phyloP scores from a whole-genome alignment of 2,888 invertebrate species.

The Eucriotettix oculatus region DNA sequence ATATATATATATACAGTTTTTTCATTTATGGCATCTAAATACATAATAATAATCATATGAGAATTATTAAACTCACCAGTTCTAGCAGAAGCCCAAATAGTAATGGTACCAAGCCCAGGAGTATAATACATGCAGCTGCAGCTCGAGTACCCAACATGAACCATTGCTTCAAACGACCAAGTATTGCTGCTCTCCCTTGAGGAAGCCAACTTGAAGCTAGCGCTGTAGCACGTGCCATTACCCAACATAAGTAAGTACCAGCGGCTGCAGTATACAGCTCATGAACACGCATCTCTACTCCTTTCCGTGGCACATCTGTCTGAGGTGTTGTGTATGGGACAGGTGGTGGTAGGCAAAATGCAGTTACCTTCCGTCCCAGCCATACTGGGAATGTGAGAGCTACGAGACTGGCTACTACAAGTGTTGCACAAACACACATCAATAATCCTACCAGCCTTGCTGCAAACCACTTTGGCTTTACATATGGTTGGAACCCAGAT shows the following conservation, averaged over 20 bases:
- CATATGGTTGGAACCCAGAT: conserved; percentile 80
- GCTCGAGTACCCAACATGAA: conserved; percentile 49
- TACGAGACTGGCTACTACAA: conserved; percentile 68
- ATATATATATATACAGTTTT: too few relatives aligned
- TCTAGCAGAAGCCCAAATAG: conserved; percentile 85
- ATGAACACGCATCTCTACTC: conserved; percentile 49
- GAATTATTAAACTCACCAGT: conserved; percentile 34
- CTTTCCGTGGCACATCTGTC: neutral
- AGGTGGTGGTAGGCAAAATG: conserved; percentile 47
- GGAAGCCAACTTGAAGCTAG: conserved; percentile 78
- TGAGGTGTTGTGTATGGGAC: conserved; percentile 2
- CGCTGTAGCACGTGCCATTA: conserved; percentile 65
- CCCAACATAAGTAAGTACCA: conserved; percentile 90
- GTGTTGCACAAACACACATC: conserved; percentile 62
- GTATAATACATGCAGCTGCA: conserved; percentile 43
- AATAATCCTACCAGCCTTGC: conserved; percentile 48
- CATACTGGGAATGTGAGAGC: conserved; percentile 82
- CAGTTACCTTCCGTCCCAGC: conserved; percentile 77
- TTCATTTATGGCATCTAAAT: too few relatives aligned
- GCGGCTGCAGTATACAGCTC: conserved; percentile 92
- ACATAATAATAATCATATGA: too few relatives aligned
- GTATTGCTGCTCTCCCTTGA: conserved; percentile 63
- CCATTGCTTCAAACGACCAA: conserved; percentile 57
- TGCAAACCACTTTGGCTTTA: conserved; percentile 68
- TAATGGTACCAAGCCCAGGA: conserved; percentile 80